Conservation (phyloP, 2,888 invertebrate species). For the Ethmia dodecea region DNA sequence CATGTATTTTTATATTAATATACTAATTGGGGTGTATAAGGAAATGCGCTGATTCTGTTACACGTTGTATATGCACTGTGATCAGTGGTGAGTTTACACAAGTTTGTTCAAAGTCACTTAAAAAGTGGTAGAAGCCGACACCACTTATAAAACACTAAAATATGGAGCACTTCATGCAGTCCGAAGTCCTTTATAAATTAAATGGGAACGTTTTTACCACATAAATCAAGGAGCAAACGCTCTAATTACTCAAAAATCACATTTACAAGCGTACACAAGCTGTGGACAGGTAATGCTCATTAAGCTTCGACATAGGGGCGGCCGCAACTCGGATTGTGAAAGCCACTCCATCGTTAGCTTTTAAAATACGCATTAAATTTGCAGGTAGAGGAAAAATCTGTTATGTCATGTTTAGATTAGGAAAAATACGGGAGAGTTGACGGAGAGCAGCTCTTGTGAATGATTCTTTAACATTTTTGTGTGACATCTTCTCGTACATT, state of each 20-base stretch:
- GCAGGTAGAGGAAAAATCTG: slow-evolving; percentile 28
- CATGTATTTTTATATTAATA: no score
- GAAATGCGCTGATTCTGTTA: no score
- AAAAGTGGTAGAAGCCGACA: no score
- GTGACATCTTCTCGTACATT: no score
- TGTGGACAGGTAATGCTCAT: slow-evolving; percentile 53
- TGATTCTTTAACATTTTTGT: no score
- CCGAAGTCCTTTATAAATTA: slow-evolving; percentile 38
- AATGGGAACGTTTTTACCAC: slow-evolving; percentile 39
- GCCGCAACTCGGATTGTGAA: slow-evolving; percentile 35
- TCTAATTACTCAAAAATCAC: slow-evolving; percentile 63
- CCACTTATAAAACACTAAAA: slow-evolving; percentile 10
- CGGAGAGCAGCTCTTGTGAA: no score
- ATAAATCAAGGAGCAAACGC: slow-evolving; percentile 47
- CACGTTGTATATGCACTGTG: no score
- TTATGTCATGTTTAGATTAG: background rate
- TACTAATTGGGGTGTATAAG: no score
- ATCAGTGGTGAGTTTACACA: no score
- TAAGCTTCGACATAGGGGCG: slow-evolving; percentile 31
- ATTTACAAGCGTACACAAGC: slow-evolving; percentile 42
- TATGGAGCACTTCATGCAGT: background rate
- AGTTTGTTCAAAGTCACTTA: no score
- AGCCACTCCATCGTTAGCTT: slow-evolving; percentile 33
- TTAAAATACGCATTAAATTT: slow-evolving; percentile 33
- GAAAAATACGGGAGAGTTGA: no score